Evolutionary conservation across 35 echinoderm and acorn worm species (phyloP).

Genomic region (Apostichopus californicus): DNA sequence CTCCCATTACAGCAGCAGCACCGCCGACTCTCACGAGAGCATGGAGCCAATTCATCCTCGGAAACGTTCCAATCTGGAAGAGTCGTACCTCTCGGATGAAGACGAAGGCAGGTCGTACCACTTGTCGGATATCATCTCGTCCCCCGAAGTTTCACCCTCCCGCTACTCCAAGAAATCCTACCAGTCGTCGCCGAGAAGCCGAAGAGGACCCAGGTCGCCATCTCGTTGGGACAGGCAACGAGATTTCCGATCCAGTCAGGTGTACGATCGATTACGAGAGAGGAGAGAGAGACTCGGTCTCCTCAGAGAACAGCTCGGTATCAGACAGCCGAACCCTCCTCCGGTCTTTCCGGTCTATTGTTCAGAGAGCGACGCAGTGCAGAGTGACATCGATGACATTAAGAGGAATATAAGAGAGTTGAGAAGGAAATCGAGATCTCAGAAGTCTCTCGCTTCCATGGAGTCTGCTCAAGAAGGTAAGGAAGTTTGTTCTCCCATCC

Average conservation of each 20-base stretch:
- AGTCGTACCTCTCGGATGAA: slow-evolving; percentile 8
- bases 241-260: slow-evolving; percentile 52
- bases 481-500: neutral
- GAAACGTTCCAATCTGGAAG: slow-evolving; percentile 32
- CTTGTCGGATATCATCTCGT: slow-evolving; percentile 94
- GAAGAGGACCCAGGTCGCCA: slow-evolving; percentile 46
- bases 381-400: slow-evolving; percentile 74
- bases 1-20: slow-evolving; percentile 72
- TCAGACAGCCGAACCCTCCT: slow-evolving; percentile 53
- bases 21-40: slow-evolving; percentile 63
- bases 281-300: slow-evolving; percentile 76
- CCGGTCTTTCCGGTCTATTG: slow-evolving; percentile 58
- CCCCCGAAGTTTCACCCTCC: slow-evolving; percentile 15
- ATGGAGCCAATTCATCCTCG: slow-evolving; percentile 11
- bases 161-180: slow-evolving; percentile 30
- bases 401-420: slow-evolving; percentile 49
- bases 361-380: slow-evolving; percentile 66
- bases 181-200: neutral
- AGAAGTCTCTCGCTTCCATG: slow-evolving; percentile 75
- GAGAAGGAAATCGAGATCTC: slow-evolving; percentile 60
- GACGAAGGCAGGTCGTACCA: slow-evolving; percentile 89
- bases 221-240: neutral
- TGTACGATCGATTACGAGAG: slow-evolving; percentile 89
- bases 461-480: slow-evolving; percentile 90
- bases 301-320: slow-evolving; percentile 78